Conservation (phyloP, 2,113 vertebrate species). For the Pollimyrus isidori region DNA sequence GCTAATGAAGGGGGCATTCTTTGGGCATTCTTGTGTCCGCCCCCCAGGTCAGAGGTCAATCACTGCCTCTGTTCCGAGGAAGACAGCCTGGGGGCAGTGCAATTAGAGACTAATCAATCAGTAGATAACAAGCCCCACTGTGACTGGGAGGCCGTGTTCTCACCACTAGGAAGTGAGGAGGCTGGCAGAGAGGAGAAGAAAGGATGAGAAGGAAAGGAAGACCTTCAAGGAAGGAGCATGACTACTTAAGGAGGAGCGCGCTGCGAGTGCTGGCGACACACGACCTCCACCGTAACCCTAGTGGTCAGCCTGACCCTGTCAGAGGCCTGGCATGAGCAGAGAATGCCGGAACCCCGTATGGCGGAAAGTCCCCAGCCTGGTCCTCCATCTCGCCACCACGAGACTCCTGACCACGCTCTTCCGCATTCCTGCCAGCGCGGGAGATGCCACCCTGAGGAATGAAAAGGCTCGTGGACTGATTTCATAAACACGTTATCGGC, state of each 20-base stretch:
- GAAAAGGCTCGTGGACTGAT: neutral
- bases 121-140: constrained; percentile 2
- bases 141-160: neutral
- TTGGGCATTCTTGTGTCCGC: neutral
- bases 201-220: neutral
- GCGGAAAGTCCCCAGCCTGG: neutral
- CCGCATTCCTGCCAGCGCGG: neutral
- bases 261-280: neutral
- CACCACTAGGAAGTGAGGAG: neutral
- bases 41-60: constrained; percentile 15
- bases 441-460: neutral
- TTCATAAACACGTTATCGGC: neutral
- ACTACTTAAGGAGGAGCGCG: neutral
- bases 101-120: constrained; percentile 12
- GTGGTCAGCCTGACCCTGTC: neutral
- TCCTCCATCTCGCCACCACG: neutral
- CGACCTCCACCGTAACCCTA: constrained; percentile 35
- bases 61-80: neutral
- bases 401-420: neutral
- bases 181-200: neutral
- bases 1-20: neutral
- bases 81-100: neutral
- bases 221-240: neutral
- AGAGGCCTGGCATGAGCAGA: neutral
- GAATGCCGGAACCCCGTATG: neutral